Conservation (phyloP, 2,113 vertebrate species). For the Terrapene triunguis region DNA sequence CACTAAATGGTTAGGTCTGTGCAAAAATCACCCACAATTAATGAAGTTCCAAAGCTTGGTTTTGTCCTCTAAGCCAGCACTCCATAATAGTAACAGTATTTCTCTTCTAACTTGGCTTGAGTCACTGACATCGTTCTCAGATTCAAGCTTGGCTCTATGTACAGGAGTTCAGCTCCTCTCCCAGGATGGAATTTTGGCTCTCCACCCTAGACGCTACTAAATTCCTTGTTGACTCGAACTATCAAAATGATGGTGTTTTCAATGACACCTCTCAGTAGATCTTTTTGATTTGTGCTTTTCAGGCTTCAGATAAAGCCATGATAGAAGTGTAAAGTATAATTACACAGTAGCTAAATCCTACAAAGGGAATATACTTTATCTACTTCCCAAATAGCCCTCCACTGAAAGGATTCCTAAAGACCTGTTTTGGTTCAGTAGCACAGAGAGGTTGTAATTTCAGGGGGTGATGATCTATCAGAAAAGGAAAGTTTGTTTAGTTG, state of each 20-base stretch:
- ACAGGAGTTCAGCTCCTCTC: background rate
- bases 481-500: background rate
- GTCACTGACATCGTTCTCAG: background rate
- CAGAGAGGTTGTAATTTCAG: background rate
- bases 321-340: background rate
- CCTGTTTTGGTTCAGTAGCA: background rate
- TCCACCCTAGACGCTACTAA: background rate
- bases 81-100: background rate
- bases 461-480: background rate
- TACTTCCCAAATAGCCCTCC: background rate
- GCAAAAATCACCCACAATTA: background rate
- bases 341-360: background rate
- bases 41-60: background rate
- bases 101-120: background rate
- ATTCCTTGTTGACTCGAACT: background rate
- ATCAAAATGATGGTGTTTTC: background rate
- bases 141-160: accelerated
- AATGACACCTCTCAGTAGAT: background rate
- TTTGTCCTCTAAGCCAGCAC: background rate
- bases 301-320: background rate
- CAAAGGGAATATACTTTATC: background rate
- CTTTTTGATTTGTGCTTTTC: background rate
- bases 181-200: background rate
- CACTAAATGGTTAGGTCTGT: background rate
- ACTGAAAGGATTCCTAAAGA: background rate